Conservation (phyloP, 2,888 invertebrate species). For the Ligdia adustata region DNA sequence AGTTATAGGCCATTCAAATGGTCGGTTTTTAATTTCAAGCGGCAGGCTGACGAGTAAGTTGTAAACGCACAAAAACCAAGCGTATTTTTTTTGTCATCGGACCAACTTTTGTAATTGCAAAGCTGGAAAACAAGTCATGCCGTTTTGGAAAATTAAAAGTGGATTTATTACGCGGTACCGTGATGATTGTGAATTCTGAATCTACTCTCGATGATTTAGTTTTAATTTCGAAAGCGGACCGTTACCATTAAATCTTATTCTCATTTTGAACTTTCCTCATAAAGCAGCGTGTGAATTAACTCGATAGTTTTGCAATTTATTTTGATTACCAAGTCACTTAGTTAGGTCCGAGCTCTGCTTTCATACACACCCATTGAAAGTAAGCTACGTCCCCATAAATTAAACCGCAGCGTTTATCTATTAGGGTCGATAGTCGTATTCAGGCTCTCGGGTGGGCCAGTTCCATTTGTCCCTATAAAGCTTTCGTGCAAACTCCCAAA, state of each 20-base stretch:
- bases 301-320: slow-evolving; percentile 31
- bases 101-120: slow-evolving; percentile 27
- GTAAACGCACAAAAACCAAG: slow-evolving; percentile 26
- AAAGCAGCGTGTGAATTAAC: slow-evolving; percentile 28
- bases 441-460: slow-evolving; percentile 59
- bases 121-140: slow-evolving; percentile 24
- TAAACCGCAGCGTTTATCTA: slow-evolving; percentile 63
- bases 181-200: slow-evolving; percentile 15
- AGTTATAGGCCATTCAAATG: slow-evolving; percentile 26
- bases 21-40: slow-evolving; percentile 27
- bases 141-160: slow-evolving; percentile 27
- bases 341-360: slow-evolving; percentile 30
- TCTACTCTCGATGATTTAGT: slow-evolving; percentile 13
- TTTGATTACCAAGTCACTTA: slow-evolving; percentile 36
- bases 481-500: slow-evolving; percentile 69
- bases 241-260: slow-evolving; percentile 11
- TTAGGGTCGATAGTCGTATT: slow-evolving; percentile 61
- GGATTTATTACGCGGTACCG: slow-evolving; percentile 23
- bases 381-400: slow-evolving; percentile 56
- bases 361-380: slow-evolving; percentile 48
- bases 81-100: slow-evolving; percentile 27
- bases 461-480: slow-evolving; percentile 67
- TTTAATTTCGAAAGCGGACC: slow-evolving; percentile 11
- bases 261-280: slow-evolving; percentile 19
- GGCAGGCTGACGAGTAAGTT: slow-evolving; percentile 27